These are phyloP conservation scores for Takifugu bimaculatus DNA, from an alignment of 2,113 vertebrate species.

Conservation along the genomic window DNA sequence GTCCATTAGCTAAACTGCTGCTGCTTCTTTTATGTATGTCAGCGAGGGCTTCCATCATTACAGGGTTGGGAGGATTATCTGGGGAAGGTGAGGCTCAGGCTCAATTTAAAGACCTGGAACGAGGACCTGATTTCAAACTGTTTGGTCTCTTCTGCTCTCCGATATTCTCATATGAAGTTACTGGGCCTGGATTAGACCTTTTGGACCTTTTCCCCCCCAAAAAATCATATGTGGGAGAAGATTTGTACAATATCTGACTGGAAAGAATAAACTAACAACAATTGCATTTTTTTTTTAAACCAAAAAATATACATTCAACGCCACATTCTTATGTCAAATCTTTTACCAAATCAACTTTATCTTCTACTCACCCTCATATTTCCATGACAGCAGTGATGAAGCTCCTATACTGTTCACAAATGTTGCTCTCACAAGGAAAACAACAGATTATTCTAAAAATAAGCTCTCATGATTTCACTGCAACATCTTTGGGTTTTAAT, in stretches of 20 bases:
- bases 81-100: constrained; percentile 54
- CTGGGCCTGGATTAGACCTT: constrained; percentile 25
- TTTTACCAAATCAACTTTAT: background rate
- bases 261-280: too few species aligned
- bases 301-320: too few species aligned
- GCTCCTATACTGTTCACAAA: background rate
- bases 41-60: constrained; percentile 39
- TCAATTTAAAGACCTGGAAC: constrained; percentile 40
- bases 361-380: background rate
- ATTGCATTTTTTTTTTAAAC: too few species aligned
- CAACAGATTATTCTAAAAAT: background rate
- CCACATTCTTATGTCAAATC: too few species aligned
- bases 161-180: constrained; percentile 38
- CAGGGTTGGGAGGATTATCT: constrained; percentile 57
- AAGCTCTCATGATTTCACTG: background rate
- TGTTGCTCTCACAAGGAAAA: background rate
- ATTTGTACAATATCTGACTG: background rate
- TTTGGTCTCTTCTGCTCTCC: background rate
- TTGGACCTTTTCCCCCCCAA: too few species aligned
- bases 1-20: constrained; percentile 47
- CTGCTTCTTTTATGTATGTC: constrained; percentile 26
- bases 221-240: too few species aligned
- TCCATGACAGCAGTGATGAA: background rate
- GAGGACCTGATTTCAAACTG: constrained; percentile 44
- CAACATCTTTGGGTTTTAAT: constrained; percentile 1